phyloP scores from a whole-genome alignment of 1,140 invertebrate species.

The Eulimnadia texana region DNA sequence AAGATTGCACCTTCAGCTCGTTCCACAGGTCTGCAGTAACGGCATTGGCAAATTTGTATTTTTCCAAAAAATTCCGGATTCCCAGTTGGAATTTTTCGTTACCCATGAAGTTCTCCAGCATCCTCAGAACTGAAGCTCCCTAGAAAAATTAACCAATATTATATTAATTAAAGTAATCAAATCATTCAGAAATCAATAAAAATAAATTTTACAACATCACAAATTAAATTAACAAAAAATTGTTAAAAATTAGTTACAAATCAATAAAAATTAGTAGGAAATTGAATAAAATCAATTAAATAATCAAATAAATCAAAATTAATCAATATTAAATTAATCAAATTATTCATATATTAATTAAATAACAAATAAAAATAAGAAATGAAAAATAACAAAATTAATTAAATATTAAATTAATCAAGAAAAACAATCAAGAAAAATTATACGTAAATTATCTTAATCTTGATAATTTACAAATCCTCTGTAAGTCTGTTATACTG shows the following conservation, averaged over 20 bases:
- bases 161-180: conserved; percentile 14
- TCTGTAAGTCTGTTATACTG: not conserved
- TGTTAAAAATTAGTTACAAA: too few relatives aligned
- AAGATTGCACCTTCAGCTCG: conserved; percentile 34
- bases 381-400: too few relatives aligned
- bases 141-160: conserved; percentile 29
- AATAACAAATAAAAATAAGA: too few relatives aligned
- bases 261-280: too few relatives aligned
- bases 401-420: not conserved
- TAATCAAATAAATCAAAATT: too few relatives aligned
- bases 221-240: too few relatives aligned
- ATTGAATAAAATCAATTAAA: too few relatives aligned
- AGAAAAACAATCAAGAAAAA: not conserved
- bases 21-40: conserved; percentile 61
- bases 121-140: conserved; percentile 74
- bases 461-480: not conserved
- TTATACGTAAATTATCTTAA: not conserved
- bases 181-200: too few relatives aligned
- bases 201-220: too few relatives aligned
- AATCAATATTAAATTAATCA: too few relatives aligned
- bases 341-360: too few relatives aligned
- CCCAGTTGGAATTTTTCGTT: conserved; percentile 53
- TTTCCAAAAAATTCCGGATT: conserved; percentile 55
- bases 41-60: conserved; percentile 55
- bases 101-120: conserved; percentile 74